Conservation (phyloP, 2,113 vertebrate species). For the Hemiscyllium ocellatum region DNA sequence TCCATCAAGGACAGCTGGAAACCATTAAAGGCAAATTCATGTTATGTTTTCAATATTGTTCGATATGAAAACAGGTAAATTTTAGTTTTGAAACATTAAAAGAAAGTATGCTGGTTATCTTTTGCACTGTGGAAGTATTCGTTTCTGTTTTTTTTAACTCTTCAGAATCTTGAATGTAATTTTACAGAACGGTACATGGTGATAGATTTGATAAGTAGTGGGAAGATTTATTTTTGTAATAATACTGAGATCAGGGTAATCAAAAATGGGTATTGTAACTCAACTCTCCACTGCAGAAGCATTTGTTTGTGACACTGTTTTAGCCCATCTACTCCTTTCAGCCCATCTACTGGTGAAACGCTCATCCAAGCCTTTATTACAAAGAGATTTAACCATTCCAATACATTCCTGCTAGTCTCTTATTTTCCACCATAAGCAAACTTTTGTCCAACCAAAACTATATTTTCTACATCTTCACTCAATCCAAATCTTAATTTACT, state of each 20-base stretch:
- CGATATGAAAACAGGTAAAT: not conserved
- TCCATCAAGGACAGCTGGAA: not conserved
- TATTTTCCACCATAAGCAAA: too few relatives aligned
- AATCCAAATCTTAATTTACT: too few relatives aligned
- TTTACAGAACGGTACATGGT: not conserved
- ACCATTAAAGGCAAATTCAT: not conserved
- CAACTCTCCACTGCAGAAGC: not conserved
- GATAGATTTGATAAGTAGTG: not conserved
- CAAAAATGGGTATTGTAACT: not conserved
- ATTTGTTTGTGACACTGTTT: not conserved
- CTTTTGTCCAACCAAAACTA: too few relatives aligned
- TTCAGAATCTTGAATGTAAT: constrained; percentile 4
- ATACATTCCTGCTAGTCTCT: too few relatives aligned
- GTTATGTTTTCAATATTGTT: not conserved
- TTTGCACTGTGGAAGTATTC: not conserved
- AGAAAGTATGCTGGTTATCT: not conserved
- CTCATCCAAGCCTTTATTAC: too few relatives aligned
- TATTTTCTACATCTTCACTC: too few relatives aligned
- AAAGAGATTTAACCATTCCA: too few relatives aligned
- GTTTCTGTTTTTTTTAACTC: not conserved
- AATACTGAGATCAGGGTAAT: not conserved
- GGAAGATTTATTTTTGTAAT: not conserved
- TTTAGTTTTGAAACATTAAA: not conserved
- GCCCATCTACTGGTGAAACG: too few relatives aligned
- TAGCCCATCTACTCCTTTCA: too few relatives aligned